Evolutionary conservation across 92 coral and sea anemone genomes (phyloP).

Genomic region (Zoanthus sociatus): DNA sequence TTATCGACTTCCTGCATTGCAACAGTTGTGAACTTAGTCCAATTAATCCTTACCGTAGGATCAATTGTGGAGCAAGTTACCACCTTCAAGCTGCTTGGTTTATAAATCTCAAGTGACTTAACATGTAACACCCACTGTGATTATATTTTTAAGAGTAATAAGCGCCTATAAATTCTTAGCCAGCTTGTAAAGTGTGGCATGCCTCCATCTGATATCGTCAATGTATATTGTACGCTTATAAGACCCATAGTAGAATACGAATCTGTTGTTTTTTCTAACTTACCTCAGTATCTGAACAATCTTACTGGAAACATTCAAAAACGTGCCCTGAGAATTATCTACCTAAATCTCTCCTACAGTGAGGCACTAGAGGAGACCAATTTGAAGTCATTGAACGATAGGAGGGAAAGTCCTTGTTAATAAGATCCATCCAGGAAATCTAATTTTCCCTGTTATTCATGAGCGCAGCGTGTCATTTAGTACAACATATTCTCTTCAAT

Average conservation of each 20-base stretch:
- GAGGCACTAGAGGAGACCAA: too few species aligned
- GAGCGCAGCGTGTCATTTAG: too few species aligned
- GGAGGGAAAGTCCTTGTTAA: too few species aligned
- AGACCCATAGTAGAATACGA: conserved; percentile 50
- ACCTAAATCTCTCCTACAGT: too few species aligned
- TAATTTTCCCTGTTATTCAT: too few species aligned
- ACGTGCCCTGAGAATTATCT: conserved; percentile 56
- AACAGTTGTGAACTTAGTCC: conserved; percentile 53
- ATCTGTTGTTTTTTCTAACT: conserved; percentile 28
- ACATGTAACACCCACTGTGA: conserved; percentile 25
- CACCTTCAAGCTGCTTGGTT: conserved; percentile 47
- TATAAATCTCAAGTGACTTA: conserved; percentile 18
- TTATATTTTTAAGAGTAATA: conserved; percentile 37
- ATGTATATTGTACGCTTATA: conserved; percentile 32
- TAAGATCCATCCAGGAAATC: too few species aligned
- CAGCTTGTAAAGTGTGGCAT: conserved; percentile 27
- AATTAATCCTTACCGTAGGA: conserved; percentile 34
- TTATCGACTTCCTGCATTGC: conserved; percentile 51
- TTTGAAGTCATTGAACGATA: too few species aligned
- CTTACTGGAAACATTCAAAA: conserved; percentile 54
- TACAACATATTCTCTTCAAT: too few species aligned
- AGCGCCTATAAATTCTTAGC: conserved; percentile 41
- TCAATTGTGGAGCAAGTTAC: conserved; percentile 31
- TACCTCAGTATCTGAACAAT: conserved; percentile 39
- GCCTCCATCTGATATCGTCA: conserved; percentile 24